These are phyloP conservation scores for Volucella inanis DNA, from an alignment of 2,888 invertebrate species.

Conservation along the genomic window DNA sequence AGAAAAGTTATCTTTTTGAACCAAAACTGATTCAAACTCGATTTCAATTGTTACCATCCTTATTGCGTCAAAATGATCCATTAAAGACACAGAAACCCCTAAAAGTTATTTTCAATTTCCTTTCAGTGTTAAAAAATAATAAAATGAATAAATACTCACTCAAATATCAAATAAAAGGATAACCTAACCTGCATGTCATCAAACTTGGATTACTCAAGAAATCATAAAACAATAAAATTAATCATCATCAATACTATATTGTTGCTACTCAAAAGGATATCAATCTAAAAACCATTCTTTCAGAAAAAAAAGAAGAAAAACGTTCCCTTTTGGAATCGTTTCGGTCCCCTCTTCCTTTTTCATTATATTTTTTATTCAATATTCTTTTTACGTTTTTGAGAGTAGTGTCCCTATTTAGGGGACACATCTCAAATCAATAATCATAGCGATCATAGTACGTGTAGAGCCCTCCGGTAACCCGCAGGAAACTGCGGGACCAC, in stretches of 20 bases:
- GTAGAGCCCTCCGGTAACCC: slow-evolving; percentile 79
- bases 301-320: not conserved
- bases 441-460: slow-evolving; percentile 79
- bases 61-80: slow-evolving; percentile 38
- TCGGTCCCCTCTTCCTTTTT: not conserved
- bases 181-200: slow-evolving; percentile 10
- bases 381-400: slow-evolving; percentile 67
- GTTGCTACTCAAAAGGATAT: slow-evolving; percentile 30
- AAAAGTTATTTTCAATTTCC: not conserved
- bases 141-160: slow-evolving; percentile 25
- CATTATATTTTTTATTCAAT: slow-evolving; percentile 40
- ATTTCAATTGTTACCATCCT: not conserved
- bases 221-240: slow-evolving; percentile 12
- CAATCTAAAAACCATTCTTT: not conserved
- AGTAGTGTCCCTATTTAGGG: slow-evolving; percentile 75
- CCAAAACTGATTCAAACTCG: too few species aligned
- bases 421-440: slow-evolving; percentile 75
- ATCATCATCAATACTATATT: slow-evolving; percentile 4
- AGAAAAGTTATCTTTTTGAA: too few species aligned
- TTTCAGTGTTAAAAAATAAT: slow-evolving; percentile 42
- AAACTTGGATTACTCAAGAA: slow-evolving; percentile 52
- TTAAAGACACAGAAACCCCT: not conserved
- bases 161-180: slow-evolving; percentile 31
- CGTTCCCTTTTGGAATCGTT: slow-evolving; percentile 16
- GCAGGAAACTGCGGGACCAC: slow-evolving; percentile 78